phyloP scores from a whole-genome alignment of 2,113 vertebrate genomes.

The Donacobius atricapilla region DNA sequence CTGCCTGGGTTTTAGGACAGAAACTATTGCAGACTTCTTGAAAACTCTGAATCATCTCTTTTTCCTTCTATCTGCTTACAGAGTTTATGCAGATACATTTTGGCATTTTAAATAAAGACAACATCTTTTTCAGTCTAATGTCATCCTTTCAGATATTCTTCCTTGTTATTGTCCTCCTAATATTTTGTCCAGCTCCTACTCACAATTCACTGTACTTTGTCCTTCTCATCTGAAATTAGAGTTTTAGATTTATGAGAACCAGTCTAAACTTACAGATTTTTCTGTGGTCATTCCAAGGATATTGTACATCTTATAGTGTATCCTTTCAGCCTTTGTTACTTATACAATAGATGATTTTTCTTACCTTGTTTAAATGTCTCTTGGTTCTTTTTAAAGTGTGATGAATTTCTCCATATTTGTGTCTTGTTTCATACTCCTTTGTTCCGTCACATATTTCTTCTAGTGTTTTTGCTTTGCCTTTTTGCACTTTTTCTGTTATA shows the following conservation, averaged over 20 bases:
- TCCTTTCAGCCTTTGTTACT: conserved; percentile 14
- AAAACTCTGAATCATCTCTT: not conserved
- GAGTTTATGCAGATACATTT: not conserved
- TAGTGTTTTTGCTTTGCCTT: conserved; percentile 6
- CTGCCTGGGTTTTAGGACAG: not conserved
- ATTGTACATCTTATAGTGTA: not conserved
- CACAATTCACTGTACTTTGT: not conserved
- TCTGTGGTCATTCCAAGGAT: not conserved
- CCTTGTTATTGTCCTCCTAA: not conserved
- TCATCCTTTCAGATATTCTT: not conserved
- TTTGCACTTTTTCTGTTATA: not conserved
- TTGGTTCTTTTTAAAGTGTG: conserved; percentile 21
- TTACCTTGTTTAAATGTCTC: conserved; percentile 31
- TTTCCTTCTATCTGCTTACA: not conserved
- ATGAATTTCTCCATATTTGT: conserved; percentile 41
- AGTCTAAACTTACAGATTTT: conserved; percentile 7
- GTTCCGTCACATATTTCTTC: conserved; percentile 21
- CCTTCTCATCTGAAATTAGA: not conserved
- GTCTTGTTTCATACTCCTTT: conserved; percentile 28
- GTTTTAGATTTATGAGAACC: conserved; percentile 20
- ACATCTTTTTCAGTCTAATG: not conserved
- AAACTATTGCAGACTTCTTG: not conserved
- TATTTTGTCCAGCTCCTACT: not conserved
- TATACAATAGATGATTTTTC: conserved; percentile 22
- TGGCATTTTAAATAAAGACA: not conserved